Conservation (phyloP, 2,888 invertebrate genomes). For the Philereme vetulata region DNA sequence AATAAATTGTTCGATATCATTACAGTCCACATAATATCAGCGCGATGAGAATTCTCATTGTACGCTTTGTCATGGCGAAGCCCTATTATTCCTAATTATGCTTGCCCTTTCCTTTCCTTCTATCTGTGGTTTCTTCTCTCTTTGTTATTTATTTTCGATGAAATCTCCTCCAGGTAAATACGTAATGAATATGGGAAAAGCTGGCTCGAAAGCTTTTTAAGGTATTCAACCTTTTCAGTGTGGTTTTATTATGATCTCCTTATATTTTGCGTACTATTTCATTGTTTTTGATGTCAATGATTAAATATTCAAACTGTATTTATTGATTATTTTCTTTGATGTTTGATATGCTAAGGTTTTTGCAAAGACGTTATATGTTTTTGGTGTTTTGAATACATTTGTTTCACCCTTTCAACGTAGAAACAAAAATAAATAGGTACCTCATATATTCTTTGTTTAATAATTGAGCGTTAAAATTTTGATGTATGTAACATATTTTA, state of each 20-base stretch:
- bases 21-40: constrained; percentile 41
- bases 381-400: no score
- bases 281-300: constrained; percentile 16
- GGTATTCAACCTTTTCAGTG: constrained; percentile 29
- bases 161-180: constrained; percentile 49
- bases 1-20: constrained; percentile 39
- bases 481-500: no score
- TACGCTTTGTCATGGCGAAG: constrained; percentile 61
- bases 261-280: constrained; percentile 38
- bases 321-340: not conserved
- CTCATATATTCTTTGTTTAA: no score
- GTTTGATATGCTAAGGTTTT: not conserved
- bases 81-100: constrained; percentile 74
- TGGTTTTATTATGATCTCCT: constrained; percentile 37
- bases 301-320: constrained; percentile 14
- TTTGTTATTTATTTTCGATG: constrained; percentile 61
- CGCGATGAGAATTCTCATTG: constrained; percentile 49
- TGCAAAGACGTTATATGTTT: no score
- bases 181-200: constrained; percentile 49
- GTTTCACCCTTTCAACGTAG: no score
- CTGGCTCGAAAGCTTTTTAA: constrained; percentile 47
- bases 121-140: constrained; percentile 61
- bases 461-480: no score
- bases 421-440: no score
- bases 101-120: constrained; percentile 56